A percentile compares a stretch with the other conserved stretches of the same genome.
phyloP scores from a whole-genome alignment of 2,888 invertebrate species.

The Pyrocoelia pectoralis region DNA sequence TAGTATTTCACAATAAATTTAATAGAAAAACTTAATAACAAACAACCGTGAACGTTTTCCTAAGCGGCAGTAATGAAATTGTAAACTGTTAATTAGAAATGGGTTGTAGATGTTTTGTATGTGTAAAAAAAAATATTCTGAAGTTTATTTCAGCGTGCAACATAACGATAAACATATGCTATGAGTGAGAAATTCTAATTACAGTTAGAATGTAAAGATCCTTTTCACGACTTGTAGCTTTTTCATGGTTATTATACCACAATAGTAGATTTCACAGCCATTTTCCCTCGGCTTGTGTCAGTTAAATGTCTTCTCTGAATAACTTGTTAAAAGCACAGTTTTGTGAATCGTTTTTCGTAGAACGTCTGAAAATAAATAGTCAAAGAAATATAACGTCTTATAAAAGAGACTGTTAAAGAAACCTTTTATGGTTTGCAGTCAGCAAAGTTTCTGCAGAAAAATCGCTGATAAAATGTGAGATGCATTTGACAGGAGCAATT shows the following conservation, averaged over 20 bases:
- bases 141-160: not conserved
- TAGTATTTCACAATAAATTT: too few species aligned
- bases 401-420: conserved; percentile 32
- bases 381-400: conserved; percentile 29
- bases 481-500: conserved; percentile 40
- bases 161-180: conserved; percentile 8
- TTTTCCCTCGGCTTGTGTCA: conserved; percentile 16
- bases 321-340: conserved; percentile 28
- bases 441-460: conserved; percentile 37
- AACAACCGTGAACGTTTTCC: too few species aligned
- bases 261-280: conserved; percentile 4
- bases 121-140: not conserved
- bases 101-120: too few species aligned
- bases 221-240: conserved; percentile 16
- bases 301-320: conserved; percentile 12
- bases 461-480: conserved; percentile 40
- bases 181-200: conserved; percentile 24
- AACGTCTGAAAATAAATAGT: conserved; percentile 28
- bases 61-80: too few species aligned
- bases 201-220: conserved; percentile 16
- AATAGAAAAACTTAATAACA: too few species aligned
- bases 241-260: conserved; percentile 16
- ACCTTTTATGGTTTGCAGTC: conserved; percentile 37
- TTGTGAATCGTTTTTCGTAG: conserved; percentile 10
- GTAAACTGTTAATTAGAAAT: too few species aligned